A percentile compares a stretch with the other conserved stretches of the same genome.
Conservation (phyloP, 2,113 vertebrate species). For the Tragulus kanchil region DNA sequence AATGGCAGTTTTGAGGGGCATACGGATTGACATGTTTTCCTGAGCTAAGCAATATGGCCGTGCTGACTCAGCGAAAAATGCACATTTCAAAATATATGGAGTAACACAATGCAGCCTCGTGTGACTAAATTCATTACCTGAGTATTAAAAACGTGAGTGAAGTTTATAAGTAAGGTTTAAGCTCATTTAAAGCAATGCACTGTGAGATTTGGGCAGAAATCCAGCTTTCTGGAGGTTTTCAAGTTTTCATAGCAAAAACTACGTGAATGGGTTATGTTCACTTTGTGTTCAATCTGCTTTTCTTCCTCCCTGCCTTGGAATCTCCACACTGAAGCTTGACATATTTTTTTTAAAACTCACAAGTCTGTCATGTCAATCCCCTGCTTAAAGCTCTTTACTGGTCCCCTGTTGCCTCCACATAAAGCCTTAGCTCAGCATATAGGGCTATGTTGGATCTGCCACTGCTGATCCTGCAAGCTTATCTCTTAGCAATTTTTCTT, state of each 20-base stretch:
- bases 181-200: conserved; percentile 26
- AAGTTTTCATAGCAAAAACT: conserved; percentile 46
- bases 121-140: conserved; percentile 46
- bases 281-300: conserved; percentile 10
- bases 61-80: conserved; percentile 68
- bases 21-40: conserved; percentile 54
- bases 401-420: background rate
- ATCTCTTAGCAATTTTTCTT: background rate
- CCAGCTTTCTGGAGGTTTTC: background rate
- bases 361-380: background rate
- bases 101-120: background rate
- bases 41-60: conserved; percentile 49
- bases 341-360: background rate
- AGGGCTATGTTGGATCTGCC: background rate
- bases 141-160: conserved; percentile 56
- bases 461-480: background rate
- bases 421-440: background rate
- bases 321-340: background rate
- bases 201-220: conserved; percentile 36
- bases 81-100: conserved; percentile 13
- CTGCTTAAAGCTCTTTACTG: background rate
- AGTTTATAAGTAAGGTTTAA: conserved; percentile 46
- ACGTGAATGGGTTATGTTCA: conserved; percentile 33
- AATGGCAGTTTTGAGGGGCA: conserved; percentile 59
- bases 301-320: background rate